Percentiles rank a stretch among this genome's conserved stretches.
These are phyloP conservation scores for Copsychus sechellarum DNA, from an alignment of 2,113 vertebrate genomes.

Conservation along the genomic window DNA sequence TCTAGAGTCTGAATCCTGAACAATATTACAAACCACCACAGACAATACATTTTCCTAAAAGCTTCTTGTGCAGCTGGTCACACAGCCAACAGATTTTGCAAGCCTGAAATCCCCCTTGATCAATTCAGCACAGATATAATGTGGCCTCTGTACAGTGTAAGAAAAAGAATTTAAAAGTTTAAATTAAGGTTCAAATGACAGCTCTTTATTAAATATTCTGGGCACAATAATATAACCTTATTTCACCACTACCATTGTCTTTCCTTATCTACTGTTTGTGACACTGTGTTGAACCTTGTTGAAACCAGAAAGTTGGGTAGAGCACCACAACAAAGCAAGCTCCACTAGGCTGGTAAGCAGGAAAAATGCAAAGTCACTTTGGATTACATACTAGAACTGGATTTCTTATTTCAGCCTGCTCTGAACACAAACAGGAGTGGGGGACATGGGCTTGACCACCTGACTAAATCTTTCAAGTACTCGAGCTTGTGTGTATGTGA, in stretches of 20 bases:
- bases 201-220: not conserved
- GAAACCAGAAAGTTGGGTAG: not conserved
- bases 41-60: not conserved
- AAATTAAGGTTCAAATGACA: not conserved
- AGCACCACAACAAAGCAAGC: not conserved
- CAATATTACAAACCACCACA: not conserved
- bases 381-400: not conserved
- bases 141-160: not conserved
- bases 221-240: not conserved
- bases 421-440: not conserved
- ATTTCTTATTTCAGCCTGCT: slow-evolving; percentile 22
- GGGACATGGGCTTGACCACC: not conserved
- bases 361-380: slow-evolving; percentile 18
- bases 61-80: not conserved
- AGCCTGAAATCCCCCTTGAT: not conserved
- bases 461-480: not conserved
- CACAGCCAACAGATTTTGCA: not conserved
- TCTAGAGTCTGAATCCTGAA: not conserved
- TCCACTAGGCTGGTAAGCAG: not conserved
- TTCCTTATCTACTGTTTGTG: not conserved
- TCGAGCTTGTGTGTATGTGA: not conserved
- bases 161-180: slow-evolving; percentile 1
- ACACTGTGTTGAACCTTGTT: not conserved
- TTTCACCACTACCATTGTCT: not conserved
- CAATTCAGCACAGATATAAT: not conserved